Percentiles rank a stretch among this genome's conserved stretches.
Conservation (phyloP, 1,140 invertebrate genomes). For the Nomia melanderi region DNA sequence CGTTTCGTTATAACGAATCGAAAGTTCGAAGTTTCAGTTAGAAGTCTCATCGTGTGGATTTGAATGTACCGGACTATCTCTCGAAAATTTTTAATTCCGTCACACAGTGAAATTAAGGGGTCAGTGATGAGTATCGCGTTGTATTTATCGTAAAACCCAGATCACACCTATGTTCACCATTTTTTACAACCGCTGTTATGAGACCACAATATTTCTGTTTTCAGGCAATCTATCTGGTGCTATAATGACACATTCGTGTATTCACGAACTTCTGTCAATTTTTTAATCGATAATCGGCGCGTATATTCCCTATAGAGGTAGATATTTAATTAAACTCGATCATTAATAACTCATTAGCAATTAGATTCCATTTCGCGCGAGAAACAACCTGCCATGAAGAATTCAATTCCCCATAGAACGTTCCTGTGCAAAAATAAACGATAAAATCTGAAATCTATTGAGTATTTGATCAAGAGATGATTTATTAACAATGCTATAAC, state of each 20-base stretch:
- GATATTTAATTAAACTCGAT: no score
- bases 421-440: no score
- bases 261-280: no score
- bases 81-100: background rate
- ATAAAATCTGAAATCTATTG: no score
- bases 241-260: no score
- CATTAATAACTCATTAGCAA: background rate
- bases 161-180: background rate
- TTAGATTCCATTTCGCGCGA: background rate
- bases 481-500: no score
- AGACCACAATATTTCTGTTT: background rate
- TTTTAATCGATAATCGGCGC: no score
- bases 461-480: no score
- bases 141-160: background rate
- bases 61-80: background rate
- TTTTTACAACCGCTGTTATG: background rate
- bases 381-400: background rate
- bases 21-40: no score
- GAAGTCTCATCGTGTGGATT: background rate
- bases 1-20: background rate
- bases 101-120: background rate
- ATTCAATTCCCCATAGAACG: no score
- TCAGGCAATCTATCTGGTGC: background rate
- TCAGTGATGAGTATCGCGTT: background rate
- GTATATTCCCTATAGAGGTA: no score